Percentiles rank a stretch among this genome's conserved stretches.
These are phyloP conservation scores for Nomada goodeniana DNA, from an alignment of 2,888 invertebrate species.

Conservation along the genomic window DNA sequence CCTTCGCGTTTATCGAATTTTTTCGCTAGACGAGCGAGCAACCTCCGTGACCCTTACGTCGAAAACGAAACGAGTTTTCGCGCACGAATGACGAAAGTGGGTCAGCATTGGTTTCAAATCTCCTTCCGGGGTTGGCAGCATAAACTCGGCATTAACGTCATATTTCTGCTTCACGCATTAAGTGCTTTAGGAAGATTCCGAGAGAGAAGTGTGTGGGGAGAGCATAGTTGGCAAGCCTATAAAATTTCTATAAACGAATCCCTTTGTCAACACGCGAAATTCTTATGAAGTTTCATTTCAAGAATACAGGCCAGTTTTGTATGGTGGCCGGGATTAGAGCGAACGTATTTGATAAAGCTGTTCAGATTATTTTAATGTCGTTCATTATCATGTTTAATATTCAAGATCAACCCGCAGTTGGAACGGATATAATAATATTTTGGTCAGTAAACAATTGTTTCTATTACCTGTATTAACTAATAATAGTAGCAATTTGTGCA, in stretches of 20 bases:
- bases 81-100: slow-evolving; percentile 39
- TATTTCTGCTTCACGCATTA: slow-evolving; percentile 15
- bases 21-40: slow-evolving; percentile 16
- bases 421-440: too few species aligned
- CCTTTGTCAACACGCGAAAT: not conserved
- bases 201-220: not conserved
- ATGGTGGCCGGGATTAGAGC: too few species aligned
- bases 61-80: slow-evolving; percentile 49
- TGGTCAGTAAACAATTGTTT: too few species aligned
- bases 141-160: slow-evolving; percentile 43
- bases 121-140: slow-evolving; percentile 26
- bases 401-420: too few species aligned
- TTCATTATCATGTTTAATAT: too few species aligned
- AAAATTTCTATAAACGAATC: slow-evolving; percentile 7
- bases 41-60: slow-evolving; percentile 8
- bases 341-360: too few species aligned
- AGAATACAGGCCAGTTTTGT: too few species aligned
- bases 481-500: too few species aligned
- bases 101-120: slow-evolving; percentile 56
- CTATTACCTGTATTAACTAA: too few species aligned
- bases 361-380: too few species aligned
- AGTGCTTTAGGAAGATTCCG: not conserved
- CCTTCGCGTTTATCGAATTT: slow-evolving; percentile 23
- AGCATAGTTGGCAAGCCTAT: not conserved
- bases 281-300: not conserved